Base-by-base conservation (phyloP, 92 coral and sea anemone genomes). In the Zoanthus sansibaricus region DNA sequence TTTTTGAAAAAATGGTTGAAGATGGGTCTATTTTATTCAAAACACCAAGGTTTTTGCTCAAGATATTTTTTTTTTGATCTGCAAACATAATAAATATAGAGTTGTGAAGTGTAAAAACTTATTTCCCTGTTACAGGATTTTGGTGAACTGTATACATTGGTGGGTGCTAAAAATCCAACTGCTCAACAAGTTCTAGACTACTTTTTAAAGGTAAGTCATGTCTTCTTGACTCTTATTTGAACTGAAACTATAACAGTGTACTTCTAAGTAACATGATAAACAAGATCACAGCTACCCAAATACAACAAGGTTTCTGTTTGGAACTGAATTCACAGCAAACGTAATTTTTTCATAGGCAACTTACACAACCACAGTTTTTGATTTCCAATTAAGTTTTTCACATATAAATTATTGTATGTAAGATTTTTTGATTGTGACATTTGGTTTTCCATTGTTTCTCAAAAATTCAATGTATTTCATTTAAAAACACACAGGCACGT, bases 51-150 rank as follows among this genome's bases (percentile, higher is more conserved):
- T 59, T 59, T 59, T 59, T 59, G 67, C 67, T 14, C 25, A 25
- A 25, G 25, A 25, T 25, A 59, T 59, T 59, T 59, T 59, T 59
- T 16, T 14, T 59, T 59, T 59, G 67, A 59, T 59, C 67, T 59
- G 16, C 67, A 14, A 59, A 59, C 67, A 59, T 59, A 25, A 25
- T 25, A 25, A 25, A 25, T 25, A 25, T 20, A 59, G 18, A 59
- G 14, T 59, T 59, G 16, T 2, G 6, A 59, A 14, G 67, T 59
- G 67, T 20, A 59, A 59, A 59, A 2, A 59, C 14, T 59, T 59
- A 59, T 59, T 59, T 49, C 64, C 64, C 33, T 37, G 78, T 75
- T 47, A 32, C 71, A 87, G 85, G 89, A 87, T 61, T 87, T 87
- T 51, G 25, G 20, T 66, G 77, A 42, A 14, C 72, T 87, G 48